phyloP scores from a whole-genome alignment of 2,888 invertebrate genomes.

The Noctua janthe region DNA sequence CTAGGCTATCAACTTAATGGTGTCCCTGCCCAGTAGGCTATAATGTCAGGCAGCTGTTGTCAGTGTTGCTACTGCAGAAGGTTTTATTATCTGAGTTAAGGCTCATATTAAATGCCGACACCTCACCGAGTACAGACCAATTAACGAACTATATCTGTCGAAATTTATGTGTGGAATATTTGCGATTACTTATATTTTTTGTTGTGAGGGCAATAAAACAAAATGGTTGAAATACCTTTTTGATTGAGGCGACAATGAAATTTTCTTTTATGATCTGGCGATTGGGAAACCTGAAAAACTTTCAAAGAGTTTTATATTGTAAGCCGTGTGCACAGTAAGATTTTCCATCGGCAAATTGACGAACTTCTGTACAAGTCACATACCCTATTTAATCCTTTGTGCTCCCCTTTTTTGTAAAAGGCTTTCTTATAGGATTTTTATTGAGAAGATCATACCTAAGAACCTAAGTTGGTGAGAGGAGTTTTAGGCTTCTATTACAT shows the following conservation, averaged over 20 bases:
- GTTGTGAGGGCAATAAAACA: not conserved
- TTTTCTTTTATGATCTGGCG: not conserved
- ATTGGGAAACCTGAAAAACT: not conserved
- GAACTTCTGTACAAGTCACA: not conserved
- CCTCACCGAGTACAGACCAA: conserved; percentile 12
- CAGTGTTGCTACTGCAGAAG: conserved; percentile 2
- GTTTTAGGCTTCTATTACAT: not conserved
- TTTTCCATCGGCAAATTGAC: not conserved
- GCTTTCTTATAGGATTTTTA: not conserved
- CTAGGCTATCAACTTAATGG: not conserved
- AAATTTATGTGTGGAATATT: not conserved
- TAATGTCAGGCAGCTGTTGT: conserved; percentile 35
- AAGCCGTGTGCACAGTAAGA: not conserved
- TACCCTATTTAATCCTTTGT: too few relatives aligned
- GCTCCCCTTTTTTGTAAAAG: not conserved
- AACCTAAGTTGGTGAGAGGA: not conserved
- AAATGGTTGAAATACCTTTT: not conserved
- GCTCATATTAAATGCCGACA: conserved; percentile 27
- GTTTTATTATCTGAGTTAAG: conserved; percentile 6
- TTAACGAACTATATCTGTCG: not conserved
- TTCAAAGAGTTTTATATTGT: not conserved
- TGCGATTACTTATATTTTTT: not conserved
- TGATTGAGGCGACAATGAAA: not conserved
- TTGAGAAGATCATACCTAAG: not conserved
- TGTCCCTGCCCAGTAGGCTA: not conserved